Evolutionary conservation across 2,113 vertebrate genomes (phyloP), one percentile per base, ranked within the genome.

Genomic region (Tautogolabrus adspersus): DNA sequence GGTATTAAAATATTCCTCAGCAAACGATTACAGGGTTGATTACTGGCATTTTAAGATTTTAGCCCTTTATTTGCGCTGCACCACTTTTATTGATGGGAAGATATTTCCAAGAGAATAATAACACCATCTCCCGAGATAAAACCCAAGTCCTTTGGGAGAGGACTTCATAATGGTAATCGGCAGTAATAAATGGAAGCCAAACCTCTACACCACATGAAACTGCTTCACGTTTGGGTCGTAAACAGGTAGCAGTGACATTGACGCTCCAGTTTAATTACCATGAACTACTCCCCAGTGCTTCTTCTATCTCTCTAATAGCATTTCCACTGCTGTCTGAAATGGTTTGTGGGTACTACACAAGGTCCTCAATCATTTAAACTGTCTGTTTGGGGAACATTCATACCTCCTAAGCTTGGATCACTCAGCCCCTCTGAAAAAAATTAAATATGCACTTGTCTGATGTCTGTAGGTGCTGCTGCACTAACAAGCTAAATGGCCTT

Each of bases 401-500:
- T 38, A 64, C 70, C 67, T 67, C 64, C 67, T 70, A 63, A 80
- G 67, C 67, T 75, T 81, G 72, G 84, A 82, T 81, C 88, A 70
- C 70, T 85, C 81, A 73, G 47, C 59, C 68, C 62, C 54, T 72
- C 37, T 75, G 58, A 73, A 89, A 82, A 62, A 88, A 82, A 82
- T 74, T 74, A 84, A 74, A 66, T 40, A 86, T 87, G 79, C 80
- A 78, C 88, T 87, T 72, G 65, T 83, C 81, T 87, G 81, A 83
- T 84, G 30, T 34, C 30, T 34, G 77, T 82, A 70, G 83, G 86
- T 80, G 59, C 71, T 8, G 74, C 54, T 73, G 65, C 83, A 77
- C 87, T 92, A 92, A 93, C 86, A 90, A 93, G 89, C 83, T 56
- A 69, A 77, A 75, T 83, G 90, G 88, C 91, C 91, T 92, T 91